phyloP scores from a whole-genome alignment of 1,140 invertebrate genomes.

The Cotesia glomerata region DNA sequence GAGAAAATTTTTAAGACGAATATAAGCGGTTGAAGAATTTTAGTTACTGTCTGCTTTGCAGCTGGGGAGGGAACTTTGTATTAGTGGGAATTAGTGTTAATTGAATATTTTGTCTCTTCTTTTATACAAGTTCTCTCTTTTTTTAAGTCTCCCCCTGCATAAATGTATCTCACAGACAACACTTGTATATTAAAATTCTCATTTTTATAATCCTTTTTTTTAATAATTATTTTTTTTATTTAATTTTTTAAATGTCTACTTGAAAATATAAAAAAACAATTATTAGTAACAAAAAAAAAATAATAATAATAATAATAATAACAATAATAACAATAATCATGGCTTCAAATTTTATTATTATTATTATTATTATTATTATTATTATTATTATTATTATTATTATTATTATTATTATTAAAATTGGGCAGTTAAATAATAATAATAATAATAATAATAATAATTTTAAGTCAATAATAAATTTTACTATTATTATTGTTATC shows the following conservation, averaged over 20 bases:
- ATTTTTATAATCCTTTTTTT: not conserved
- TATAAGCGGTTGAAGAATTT: slow-evolving; percentile 40
- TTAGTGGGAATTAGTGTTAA: slow-evolving; percentile 62
- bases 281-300: no score
- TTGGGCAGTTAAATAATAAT: no score
- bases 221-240: not conserved
- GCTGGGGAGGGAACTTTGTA: slow-evolving; percentile 41
- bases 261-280: no score
- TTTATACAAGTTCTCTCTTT: not conserved
- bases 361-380: no score
- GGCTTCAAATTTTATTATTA: no score
- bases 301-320: no score
- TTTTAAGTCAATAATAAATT: no score
- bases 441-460: no score
- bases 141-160: not conserved
- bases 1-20: not conserved
- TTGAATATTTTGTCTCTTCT: slow-evolving; percentile 45
- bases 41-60: slow-evolving; percentile 34
- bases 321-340: no score
- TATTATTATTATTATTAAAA: no score
- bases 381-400: no score
- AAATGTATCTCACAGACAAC: not conserved
- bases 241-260: not conserved
- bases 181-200: not conserved
- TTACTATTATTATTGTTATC: no score